Evolutionary conservation across 2,797 vertebrate species (phyloP).

Genomic region (Lepus townsendii): DNA sequence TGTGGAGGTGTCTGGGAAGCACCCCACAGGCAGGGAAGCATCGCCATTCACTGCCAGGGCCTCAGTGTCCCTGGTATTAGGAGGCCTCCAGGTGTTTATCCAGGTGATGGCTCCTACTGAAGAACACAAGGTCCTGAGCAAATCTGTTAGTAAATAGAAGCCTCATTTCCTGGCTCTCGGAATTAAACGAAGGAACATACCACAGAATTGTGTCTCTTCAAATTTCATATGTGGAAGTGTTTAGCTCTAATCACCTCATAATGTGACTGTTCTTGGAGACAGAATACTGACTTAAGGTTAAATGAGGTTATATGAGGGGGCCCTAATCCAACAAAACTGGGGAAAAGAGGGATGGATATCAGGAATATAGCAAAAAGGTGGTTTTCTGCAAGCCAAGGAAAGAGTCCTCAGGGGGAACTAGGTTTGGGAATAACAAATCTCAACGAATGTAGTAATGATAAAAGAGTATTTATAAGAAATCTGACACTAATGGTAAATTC

Average conservation of each 20-base stretch:
- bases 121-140: background rate
- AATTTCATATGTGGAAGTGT: background rate
- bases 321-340: background rate
- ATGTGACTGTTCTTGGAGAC: background rate
- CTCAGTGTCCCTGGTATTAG: background rate
- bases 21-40: background rate
- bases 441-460: background rate
- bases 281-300: background rate
- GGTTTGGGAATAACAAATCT: background rate
- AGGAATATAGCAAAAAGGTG: background rate
- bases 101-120: background rate
- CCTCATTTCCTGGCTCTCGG: background rate
- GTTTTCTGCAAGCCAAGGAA: background rate
- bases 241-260: background rate
- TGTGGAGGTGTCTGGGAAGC: rapidly evolving
- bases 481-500: background rate
- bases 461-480: background rate
- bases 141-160: background rate
- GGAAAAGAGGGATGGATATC: background rate
- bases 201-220: background rate
- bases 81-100: background rate
- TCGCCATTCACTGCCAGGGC: rapidly evolving
- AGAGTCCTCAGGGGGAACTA: background rate
- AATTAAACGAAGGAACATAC: background rate
- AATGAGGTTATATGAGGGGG: background rate